Conservation (phyloP, 2,797 vertebrate genomes). For the Hoplostethus mediterraneus region DNA sequence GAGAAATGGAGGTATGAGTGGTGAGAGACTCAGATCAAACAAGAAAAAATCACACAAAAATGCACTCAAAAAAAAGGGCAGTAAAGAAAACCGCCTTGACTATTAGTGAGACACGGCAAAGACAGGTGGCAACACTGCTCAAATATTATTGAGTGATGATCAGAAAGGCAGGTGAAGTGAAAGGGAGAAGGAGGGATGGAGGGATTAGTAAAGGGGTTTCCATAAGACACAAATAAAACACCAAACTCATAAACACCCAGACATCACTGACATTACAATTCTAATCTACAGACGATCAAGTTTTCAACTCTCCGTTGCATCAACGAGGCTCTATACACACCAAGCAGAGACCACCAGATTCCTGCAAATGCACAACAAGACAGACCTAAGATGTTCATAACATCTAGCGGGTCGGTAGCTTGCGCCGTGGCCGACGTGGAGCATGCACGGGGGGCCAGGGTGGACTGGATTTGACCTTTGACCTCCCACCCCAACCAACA, state of each 20-base stretch:
- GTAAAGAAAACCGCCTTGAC: slow-evolving; percentile 4
- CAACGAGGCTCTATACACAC: slow-evolving; percentile 7
- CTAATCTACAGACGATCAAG: no score
- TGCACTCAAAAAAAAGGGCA: background rate
- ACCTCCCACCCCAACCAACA: background rate
- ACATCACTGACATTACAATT: background rate
- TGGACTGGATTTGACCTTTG: slow-evolving; percentile 22
- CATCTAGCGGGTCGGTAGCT: slow-evolving; percentile 16
- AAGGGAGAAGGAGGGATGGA: background rate
- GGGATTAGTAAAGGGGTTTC: background rate
- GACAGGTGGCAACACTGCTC: background rate
- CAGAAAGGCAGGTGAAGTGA: background rate
- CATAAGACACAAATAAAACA: background rate
- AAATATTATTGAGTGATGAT: background rate
- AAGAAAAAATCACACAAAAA: slow-evolving; percentile 28
- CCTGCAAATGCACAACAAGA: background rate
- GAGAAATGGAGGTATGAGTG: slow-evolving; percentile 23
- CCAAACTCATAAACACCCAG: background rate
- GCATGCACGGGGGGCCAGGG: slow-evolving; percentile 21
- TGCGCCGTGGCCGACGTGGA: background rate
- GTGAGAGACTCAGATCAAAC: slow-evolving; percentile 1
- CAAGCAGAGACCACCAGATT: slow-evolving; percentile 1
- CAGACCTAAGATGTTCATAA: background rate
- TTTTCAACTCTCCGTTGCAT: background rate
- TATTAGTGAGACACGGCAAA: background rate